Evolutionary conservation across 2,888 invertebrate species (phyloP).

Genomic region (Drosophila algonquin): DNA sequence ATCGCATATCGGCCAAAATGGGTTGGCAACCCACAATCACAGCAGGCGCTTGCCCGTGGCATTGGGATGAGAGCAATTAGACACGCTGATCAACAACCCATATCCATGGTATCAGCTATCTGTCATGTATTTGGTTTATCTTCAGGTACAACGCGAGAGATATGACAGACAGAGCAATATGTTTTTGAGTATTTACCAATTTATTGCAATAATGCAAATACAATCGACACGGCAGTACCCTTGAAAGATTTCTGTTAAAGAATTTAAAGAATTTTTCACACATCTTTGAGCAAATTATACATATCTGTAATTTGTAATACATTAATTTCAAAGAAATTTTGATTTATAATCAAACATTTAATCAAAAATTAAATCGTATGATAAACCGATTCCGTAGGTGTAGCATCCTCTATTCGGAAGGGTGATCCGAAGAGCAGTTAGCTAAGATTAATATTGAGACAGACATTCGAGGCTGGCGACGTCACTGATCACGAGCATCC

Average conservation of each 20-base stretch:
- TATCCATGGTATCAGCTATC: neutral
- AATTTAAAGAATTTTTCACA: neutral
- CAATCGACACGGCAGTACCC: neutral
- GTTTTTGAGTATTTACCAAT: conserved; percentile 26
- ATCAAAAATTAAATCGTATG: too few relatives aligned
- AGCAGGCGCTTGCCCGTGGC: conserved; percentile 15
- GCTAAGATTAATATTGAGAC: conserved; percentile 30
- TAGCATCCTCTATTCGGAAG: neutral
- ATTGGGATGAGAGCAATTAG: conserved; percentile 11
- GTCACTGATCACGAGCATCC: conserved; percentile 67
- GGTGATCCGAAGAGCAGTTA: conserved; percentile 4
- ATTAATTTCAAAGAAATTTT: neutral
- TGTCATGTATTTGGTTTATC: conserved; percentile 24
- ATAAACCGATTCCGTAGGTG: neutral
- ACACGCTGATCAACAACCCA: conserved; percentile 4
- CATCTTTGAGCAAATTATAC: neutral
- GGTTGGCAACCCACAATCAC: conserved; percentile 21
- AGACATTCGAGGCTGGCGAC: conserved; percentile 33
- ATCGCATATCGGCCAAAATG: conserved; percentile 12
- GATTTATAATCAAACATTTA: neutral
- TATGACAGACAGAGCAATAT: conserved; percentile 2
- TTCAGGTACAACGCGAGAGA: conserved; percentile 1
- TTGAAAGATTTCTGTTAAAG: neutral
- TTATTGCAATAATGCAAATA: conserved; percentile 3
- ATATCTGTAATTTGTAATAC: neutral